Evolutionary conservation across 2,113 vertebrate species (phyloP).

Genomic region (Otis tarda): DNA sequence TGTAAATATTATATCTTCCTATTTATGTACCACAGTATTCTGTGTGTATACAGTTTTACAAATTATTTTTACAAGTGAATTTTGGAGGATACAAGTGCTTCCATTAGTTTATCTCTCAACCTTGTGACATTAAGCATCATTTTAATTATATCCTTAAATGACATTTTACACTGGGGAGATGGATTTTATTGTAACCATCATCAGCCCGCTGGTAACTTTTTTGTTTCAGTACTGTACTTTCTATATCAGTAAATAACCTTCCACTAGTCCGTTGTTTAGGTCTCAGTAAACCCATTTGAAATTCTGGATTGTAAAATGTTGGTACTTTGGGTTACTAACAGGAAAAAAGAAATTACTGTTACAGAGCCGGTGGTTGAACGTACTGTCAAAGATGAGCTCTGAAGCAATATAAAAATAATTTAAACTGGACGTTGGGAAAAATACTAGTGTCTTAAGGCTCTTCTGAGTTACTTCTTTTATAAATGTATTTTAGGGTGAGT

Average conservation of each 20-base stretch:
- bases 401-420: slow-evolving; percentile 20
- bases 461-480: slow-evolving; percentile 37
- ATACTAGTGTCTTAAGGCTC: slow-evolving; percentile 25
- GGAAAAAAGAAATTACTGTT: neutral
- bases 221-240: neutral
- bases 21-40: neutral
- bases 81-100: neutral
- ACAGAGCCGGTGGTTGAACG: neutral
- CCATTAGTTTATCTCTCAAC: neutral
- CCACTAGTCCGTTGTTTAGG: neutral
- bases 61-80: neutral
- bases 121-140: neutral
- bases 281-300: neutral
- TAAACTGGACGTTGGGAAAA: slow-evolving; percentile 22
- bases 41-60: neutral
- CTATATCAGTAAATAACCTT: neutral
- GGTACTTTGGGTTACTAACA: neutral
- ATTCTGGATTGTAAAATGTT: neutral
- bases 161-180: neutral
- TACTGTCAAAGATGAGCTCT: neutral
- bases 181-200: neutral
- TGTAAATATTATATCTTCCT: neutral
- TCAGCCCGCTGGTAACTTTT: neutral
- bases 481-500: slow-evolving; percentile 50
- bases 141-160: neutral